phyloP scores from a whole-genome alignment of 2,888 invertebrate genomes.

The Branchinecta sandiegonensis region DNA sequence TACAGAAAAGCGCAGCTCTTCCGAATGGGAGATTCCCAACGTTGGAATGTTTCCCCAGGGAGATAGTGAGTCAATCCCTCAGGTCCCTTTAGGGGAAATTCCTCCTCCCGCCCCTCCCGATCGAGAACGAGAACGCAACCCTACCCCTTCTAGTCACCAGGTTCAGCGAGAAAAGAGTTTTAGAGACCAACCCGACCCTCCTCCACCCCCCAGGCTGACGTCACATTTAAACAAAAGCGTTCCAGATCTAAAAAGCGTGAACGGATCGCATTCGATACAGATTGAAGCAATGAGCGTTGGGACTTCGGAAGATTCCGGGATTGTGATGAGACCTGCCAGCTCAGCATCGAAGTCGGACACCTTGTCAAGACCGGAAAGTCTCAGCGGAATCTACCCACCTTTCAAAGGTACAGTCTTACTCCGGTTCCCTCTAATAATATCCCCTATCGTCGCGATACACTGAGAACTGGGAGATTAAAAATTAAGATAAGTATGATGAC shows the following conservation, averaged over 20 bases:
- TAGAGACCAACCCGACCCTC: slow-evolving; percentile 19
- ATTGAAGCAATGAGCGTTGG: slow-evolving; percentile 26
- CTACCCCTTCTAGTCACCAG: background rate
- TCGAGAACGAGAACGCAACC: slow-evolving; percentile 8
- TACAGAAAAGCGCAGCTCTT: slow-evolving; percentile 19
- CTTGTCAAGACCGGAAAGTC: slow-evolving; percentile 15
- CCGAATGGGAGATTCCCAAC: slow-evolving; percentile 17
- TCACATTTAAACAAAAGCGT: slow-evolving; percentile 18
- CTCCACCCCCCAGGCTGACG: slow-evolving; percentile 20
- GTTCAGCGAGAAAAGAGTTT: background rate
- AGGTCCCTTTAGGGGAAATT: slow-evolving; percentile 19
- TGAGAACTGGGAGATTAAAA: too few relatives aligned
- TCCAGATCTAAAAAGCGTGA: slow-evolving; percentile 22
- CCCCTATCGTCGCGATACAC: too few relatives aligned
- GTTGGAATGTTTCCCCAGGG: slow-evolving; percentile 14
- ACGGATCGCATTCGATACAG: slow-evolving; percentile 21
- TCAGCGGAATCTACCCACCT: slow-evolving; percentile 1
- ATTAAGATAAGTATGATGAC: too few relatives aligned
- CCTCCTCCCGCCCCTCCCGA: slow-evolving; percentile 18
- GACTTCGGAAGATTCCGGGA: slow-evolving; percentile 27
- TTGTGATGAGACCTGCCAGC: slow-evolving; percentile 27
- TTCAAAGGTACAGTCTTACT: background rate
- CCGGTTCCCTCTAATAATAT: background rate
- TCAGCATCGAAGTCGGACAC: slow-evolving; percentile 28
- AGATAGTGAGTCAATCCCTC: slow-evolving; percentile 19